A percentile compares a stretch with the other conserved stretches of the same genome.
phyloP scores from a whole-genome alignment of 2,888 invertebrate genomes.

The Drosophila buzzatii region DNA sequence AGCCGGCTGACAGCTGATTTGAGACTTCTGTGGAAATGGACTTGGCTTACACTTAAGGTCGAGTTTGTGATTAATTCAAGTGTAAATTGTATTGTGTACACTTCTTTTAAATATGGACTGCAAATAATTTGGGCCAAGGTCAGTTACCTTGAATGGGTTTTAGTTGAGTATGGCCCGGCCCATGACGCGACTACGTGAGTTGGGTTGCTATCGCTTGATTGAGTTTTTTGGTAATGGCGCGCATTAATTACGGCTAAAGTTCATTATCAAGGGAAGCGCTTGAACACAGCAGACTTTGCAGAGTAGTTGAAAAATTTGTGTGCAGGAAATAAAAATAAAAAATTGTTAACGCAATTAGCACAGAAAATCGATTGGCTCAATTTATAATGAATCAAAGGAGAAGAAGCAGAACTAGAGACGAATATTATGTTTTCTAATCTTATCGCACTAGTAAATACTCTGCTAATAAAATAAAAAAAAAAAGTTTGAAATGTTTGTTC shows the following conservation, averaged over 20 bases:
- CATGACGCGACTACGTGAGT: constrained; percentile 15
- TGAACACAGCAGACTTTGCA: constrained; percentile 4
- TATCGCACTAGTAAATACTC: not conserved
- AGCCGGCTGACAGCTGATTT: constrained; percentile 54
- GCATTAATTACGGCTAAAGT: constrained; percentile 32
- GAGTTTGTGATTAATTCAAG: constrained; percentile 60
- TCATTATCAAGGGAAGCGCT: constrained; percentile 37
- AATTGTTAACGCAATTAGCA: constrained; percentile 10
- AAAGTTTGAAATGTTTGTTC: not conserved
- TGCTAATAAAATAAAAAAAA: not conserved
- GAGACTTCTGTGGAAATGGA: constrained; percentile 33
- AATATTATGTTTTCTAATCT: not conserved
- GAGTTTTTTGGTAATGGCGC: constrained; percentile 24
- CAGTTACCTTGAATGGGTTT: constrained; percentile 15
- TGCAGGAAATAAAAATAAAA: constrained; percentile 11
- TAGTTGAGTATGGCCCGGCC: not conserved
- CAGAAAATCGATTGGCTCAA: constrained; percentile 14
- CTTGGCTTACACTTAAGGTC: constrained; percentile 46
- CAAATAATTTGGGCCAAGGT: constrained; percentile 52
- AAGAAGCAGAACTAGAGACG: not conserved
- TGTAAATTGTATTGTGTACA: constrained; percentile 54
- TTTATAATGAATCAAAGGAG: constrained; percentile 2
- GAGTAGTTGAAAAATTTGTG: constrained; percentile 5
- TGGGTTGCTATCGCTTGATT: constrained; percentile 35
- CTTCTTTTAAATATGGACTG: constrained; percentile 19